Evolutionary conservation across 1,140 invertebrate species (phyloP).

Genomic region (Elysia chlorotica): DNA sequence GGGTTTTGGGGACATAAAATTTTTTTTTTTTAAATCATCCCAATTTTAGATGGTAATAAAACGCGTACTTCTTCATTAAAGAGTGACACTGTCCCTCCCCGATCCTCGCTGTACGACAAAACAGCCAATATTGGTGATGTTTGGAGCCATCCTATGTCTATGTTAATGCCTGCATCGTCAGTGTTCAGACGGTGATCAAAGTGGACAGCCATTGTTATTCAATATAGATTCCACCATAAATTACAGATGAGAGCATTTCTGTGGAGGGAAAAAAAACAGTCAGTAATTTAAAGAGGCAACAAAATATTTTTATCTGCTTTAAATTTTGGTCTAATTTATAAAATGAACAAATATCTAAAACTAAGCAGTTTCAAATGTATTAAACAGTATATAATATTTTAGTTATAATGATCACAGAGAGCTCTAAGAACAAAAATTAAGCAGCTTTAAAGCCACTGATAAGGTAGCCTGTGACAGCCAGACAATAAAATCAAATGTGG

Average conservation of each 20-base stretch:
- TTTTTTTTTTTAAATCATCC: too few species aligned
- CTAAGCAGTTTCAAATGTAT: neutral
- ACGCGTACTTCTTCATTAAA: slow-evolving; percentile 79
- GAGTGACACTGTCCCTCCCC: slow-evolving; percentile 83
- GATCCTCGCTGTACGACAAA: slow-evolving; percentile 82
- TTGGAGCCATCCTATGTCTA: slow-evolving; percentile 79
- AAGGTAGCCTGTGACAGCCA: too few species aligned
- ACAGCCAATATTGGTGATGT: slow-evolving; percentile 80
- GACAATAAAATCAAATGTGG: too few species aligned
- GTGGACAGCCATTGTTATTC: slow-evolving; percentile 54
- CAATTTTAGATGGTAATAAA: too few species aligned
- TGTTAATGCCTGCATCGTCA: slow-evolving; percentile 60
- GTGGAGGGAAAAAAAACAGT: neutral
- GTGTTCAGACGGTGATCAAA: slow-evolving; percentile 59
- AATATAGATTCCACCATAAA: neutral
- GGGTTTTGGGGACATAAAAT: too few species aligned
- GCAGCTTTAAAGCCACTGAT: too few species aligned
- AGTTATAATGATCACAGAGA: too few species aligned
- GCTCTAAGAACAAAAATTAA: too few species aligned
- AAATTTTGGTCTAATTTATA: neutral
- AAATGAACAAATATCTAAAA: neutral
- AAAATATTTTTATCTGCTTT: neutral
- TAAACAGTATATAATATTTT: neutral
- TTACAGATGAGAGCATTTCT: neutral
- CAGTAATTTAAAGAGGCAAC: neutral